Percentiles rank a stretch among this genome's conserved stretches.
Evolutionary conservation across 2,888 invertebrate species (phyloP).

Genomic region (Nemotelus nigrinus): DNA sequence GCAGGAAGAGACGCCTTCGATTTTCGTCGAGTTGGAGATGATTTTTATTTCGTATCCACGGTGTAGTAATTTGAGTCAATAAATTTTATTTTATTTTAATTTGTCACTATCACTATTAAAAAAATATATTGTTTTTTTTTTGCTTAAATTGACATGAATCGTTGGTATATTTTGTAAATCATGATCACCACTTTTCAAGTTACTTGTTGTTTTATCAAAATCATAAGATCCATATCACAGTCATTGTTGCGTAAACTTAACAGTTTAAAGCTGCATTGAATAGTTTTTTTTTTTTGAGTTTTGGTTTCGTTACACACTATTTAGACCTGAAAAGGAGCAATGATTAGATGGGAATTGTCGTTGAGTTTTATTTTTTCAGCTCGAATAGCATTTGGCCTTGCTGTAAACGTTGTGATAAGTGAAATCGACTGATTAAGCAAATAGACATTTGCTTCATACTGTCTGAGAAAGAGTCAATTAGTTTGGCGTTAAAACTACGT

Average conservation of each 20-base stretch:
- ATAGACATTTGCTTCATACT: background rate
- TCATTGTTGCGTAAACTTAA: constrained; percentile 15
- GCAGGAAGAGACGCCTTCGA: constrained; percentile 10
- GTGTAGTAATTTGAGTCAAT: background rate
- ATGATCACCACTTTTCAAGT: constrained; percentile 35
- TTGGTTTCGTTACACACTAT: background rate
- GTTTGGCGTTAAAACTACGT: no score
- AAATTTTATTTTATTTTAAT: background rate
- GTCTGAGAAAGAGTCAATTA: background rate
- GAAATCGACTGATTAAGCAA: background rate
- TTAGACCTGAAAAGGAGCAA: background rate
- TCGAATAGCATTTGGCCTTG: constrained; percentile 21
- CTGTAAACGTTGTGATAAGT: background rate
- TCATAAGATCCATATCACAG: constrained; percentile 38
- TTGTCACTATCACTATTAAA: constrained; percentile 21
- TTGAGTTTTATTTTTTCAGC: background rate
- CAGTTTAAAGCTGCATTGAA: constrained; percentile 4
- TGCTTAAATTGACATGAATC: background rate
- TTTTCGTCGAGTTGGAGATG: background rate
- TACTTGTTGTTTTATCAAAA: constrained; percentile 1
- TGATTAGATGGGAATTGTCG: background rate
- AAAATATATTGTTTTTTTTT: background rate
- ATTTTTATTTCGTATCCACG: background rate
- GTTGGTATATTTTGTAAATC: constrained; percentile 36
- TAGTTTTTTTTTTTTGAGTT: background rate